Conservation (phyloP, 2,888 invertebrate species). For the Dasypolia templi region DNA sequence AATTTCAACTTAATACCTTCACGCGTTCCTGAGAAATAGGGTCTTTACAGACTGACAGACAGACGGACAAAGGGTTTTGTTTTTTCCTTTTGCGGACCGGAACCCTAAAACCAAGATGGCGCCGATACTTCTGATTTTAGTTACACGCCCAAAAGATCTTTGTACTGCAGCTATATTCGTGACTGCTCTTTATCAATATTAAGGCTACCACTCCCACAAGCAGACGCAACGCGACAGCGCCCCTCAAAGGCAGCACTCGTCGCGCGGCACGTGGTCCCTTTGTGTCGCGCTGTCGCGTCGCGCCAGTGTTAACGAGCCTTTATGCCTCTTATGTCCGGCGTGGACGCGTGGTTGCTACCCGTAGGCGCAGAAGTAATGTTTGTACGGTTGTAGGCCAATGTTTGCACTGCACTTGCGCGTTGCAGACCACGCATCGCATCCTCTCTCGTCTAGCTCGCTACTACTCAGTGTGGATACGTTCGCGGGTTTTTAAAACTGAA, state of each 20-base stretch:
- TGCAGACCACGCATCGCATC: constrained; percentile 38
- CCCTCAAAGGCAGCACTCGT: no score
- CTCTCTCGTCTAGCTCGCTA: constrained; percentile 20
- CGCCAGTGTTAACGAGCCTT: no score
- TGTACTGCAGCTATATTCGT: not conserved
- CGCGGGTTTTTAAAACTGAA: constrained; percentile 24
- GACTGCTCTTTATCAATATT: constrained; percentile 30
- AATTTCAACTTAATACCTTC: no score
- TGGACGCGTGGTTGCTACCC: constrained; percentile 31
- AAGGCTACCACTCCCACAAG: no score
- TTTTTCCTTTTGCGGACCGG: no score
- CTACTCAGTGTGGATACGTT: constrained; percentile 29
- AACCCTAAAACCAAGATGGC: not conserved
- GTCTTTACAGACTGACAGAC: no score
- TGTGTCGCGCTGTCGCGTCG: no score
- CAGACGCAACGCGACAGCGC: no score
- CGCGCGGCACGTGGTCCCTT: no score
- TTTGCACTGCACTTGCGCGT: constrained; percentile 61
- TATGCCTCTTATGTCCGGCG: constrained; percentile 5
- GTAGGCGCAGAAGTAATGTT: constrained; percentile 50
- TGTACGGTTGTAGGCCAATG: constrained; percentile 56
- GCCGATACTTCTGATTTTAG: not conserved
- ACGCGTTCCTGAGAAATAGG: no score
- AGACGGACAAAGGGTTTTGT: no score
- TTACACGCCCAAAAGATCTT: not conserved